Base-by-base conservation (phyloP, 2,888 invertebrate species). In the Drosophila mettleri region DNA sequence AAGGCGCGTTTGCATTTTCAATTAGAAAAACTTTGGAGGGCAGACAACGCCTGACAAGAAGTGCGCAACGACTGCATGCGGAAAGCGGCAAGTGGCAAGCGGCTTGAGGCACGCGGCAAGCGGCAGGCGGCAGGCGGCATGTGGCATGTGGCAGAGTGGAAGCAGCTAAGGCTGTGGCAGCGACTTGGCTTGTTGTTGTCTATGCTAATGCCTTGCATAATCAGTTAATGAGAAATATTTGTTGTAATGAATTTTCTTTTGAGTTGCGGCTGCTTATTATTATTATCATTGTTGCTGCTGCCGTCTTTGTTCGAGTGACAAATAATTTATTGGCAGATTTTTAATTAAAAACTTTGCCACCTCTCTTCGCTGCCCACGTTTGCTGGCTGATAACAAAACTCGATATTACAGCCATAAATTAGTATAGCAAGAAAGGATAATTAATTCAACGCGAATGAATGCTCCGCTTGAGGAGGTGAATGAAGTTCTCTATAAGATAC, bases 181-280 rank as follows among this genome's bases (percentile, higher is more conserved):
- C 70, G 41, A 70, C 58, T 72, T 66, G 54, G 74, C 65, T 62
- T 57, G 71, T 77, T 77, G 69, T 85, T 75, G 78, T 82, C 80
- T 83, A 63, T 79, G 80, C 80, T 80, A 80, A 80, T 80, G 80
- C 73, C 78, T 80, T 65, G 85, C 87, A 86, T 86, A 86, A 86
- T 86, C 85, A 86, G 85, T 86, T 86, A 86, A 86, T 86, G 87
- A 86, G 87, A 85, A 82, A 86, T 82, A 80, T 82, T 85, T 84
- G 85, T 86, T 76, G 87, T 86, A 81, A 77, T 80, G 78, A 80
- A 80, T 80, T 84, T 84, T 81, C 86, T 83, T 80, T 82, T 77
- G 82, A 72, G 75, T 61, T 75, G 75, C 33, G 76, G 74, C 48
- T 71, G 63, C 67, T 65, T 64, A 64, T 66, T 45, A 55, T 74